phyloP scores from a whole-genome alignment of 2,113 vertebrate genomes.

The Cottus gobio region DNA sequence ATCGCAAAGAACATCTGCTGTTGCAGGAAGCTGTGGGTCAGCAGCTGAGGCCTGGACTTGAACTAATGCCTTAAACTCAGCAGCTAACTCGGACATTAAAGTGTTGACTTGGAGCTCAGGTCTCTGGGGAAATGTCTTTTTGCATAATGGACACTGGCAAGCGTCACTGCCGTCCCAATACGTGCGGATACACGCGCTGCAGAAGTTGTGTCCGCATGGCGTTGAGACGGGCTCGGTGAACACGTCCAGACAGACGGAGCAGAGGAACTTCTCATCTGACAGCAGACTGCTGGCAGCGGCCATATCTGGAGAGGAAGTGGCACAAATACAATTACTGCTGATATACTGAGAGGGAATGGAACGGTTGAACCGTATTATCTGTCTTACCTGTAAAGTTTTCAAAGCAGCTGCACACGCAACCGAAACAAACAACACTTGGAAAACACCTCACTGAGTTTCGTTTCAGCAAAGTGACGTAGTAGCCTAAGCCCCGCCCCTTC shows the following conservation, averaged over 20 bases:
- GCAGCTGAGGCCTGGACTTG: conserved; percentile 11
- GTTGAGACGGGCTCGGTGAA: conserved; percentile 54
- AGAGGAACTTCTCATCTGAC: conserved; percentile 49
- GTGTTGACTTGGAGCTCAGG: conserved; percentile 50
- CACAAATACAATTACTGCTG: background rate
- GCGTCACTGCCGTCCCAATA: conserved; percentile 36
- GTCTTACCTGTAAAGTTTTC: conserved; percentile 22
- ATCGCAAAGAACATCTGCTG: conserved; percentile 53
- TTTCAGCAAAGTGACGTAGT: background rate
- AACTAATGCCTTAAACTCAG: background rate
- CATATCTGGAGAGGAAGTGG: conserved; percentile 40
- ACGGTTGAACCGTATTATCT: background rate
- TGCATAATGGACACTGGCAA: conserved; percentile 48
- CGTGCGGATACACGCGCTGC: conserved; percentile 28
- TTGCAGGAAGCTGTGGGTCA: background rate
- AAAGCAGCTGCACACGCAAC: background rate
- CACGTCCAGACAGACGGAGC: conserved; percentile 53
- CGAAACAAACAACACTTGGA: background rate
- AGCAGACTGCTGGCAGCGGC: conserved; percentile 23
- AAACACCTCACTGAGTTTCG: background rate
- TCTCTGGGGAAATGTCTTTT: conserved; percentile 2
- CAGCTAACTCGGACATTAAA: conserved; percentile 15
- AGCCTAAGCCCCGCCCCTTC: too few relatives aligned
- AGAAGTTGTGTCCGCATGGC: conserved; percentile 62
- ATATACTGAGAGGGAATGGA: too few relatives aligned